Base-by-base conservation (phyloP, 2,113 vertebrate genomes). In the Coptodon rendalli region DNA sequence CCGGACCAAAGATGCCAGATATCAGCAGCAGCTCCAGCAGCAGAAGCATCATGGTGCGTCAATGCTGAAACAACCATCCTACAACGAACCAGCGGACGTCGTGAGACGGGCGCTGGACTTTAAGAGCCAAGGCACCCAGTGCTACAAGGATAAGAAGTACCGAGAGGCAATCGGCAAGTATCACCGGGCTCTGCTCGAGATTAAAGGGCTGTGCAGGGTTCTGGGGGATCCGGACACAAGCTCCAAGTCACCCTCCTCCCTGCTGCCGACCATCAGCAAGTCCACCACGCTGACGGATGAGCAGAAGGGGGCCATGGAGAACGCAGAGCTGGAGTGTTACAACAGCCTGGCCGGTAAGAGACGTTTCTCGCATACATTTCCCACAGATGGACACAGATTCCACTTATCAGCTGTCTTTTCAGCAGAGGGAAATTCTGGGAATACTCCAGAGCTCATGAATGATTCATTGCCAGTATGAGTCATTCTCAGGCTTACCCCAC, bases 61-160 rank as follows among this genome's bases (percentile, higher is more conserved):
- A 59, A 86, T 95, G 93, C 92, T 95, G 10, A 96, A 94, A 16
- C 95, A 96, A 2, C 94, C 95, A 24, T 91, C 93, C 7, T 94
- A 93, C 81, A 92, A 92, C 52, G 96, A 96, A 84, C 96, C 96
- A 1, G 95, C 94, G 22, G 98, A 98, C 89, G 97, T 97, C 54
- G 97, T 99, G 92, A 96, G 96, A 78, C 96, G 98, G 53, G 98
- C 98, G 68, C 95, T 98, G 91, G 98, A 98, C 95, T 99, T 99
- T 96, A 98, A 99, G 97, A 96, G 97, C 94, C 97, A 99, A 93
- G 98, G 98, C 68, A 97, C 97, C 56, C 98, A 99, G 96, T 99
- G 98, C 94, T 99, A 99, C 97, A 98, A 99, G 96, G 98, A 99
- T 91, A 99, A 99, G 96, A 99, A 99, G 96, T 99, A 98, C 96